A percentile compares a stretch with the other conserved stretches of the same genome.
These are phyloP conservation scores for Pantala flavescens DNA, from an alignment of 1,140 invertebrate genomes.

Conservation along the genomic window DNA sequence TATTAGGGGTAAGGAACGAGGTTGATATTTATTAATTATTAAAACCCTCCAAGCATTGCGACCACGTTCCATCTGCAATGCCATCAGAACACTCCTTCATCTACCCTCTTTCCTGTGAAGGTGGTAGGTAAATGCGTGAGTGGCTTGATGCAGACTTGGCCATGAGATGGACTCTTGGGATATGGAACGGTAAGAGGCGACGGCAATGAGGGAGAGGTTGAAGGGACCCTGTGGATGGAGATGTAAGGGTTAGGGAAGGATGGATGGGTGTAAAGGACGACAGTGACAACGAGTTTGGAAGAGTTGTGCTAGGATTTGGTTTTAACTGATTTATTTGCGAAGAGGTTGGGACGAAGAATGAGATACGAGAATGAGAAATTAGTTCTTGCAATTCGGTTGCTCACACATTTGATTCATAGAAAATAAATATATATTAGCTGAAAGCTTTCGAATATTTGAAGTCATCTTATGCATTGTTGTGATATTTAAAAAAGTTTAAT, in stretches of 20 bases:
- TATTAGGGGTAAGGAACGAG: neutral
- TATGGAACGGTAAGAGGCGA: too few species aligned
- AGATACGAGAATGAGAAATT: too few species aligned
- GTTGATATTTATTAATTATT: conserved; percentile 5
- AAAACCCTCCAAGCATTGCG: neutral
- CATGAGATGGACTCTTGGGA: neutral
- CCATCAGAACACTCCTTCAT: neutral
- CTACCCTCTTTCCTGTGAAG: neutral
- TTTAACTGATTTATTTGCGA: neutral
- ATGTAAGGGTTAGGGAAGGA: neutral
- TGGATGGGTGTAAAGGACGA: neutral
- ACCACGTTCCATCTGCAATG: neutral
- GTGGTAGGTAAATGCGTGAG: neutral
- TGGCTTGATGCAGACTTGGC: neutral
- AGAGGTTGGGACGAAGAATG: neutral
- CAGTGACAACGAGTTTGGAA: neutral
- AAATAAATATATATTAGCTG: too few species aligned
- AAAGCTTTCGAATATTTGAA: too few species aligned
- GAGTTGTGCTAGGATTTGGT: neutral
- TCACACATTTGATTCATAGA: too few species aligned
- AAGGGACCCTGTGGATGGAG: neutral
- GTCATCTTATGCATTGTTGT: too few species aligned
- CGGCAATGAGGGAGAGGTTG: neutral
- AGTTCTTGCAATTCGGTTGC: too few species aligned
- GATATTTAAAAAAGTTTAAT: too few species aligned